These are phyloP conservation scores for Arrhopalites spinosus DNA, from an alignment of 2,888 invertebrate species.

Conservation along the genomic window DNA sequence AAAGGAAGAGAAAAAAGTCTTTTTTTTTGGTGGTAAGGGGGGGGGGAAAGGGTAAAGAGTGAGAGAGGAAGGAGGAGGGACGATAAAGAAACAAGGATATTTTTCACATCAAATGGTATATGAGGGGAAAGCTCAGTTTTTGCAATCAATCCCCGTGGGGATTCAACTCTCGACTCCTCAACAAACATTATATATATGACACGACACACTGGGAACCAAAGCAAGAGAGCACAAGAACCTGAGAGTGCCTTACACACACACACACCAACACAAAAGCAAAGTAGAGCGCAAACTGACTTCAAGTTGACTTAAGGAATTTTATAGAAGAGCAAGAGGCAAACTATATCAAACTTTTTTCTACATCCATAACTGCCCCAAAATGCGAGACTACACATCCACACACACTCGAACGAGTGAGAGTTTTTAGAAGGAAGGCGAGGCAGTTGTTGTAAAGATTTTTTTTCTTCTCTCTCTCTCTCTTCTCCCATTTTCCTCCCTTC, in stretches of 20 bases:
- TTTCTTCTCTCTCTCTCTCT: background rate
- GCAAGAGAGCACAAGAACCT: background rate
- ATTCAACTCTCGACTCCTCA: constrained; percentile 22
- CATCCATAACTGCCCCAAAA: too few species aligned
- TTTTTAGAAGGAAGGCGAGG: too few species aligned
- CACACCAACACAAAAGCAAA: background rate
- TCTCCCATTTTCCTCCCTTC: background rate
- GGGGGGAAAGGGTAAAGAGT: background rate
- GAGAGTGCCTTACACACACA: background rate
- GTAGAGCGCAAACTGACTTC: background rate
- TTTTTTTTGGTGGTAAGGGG: background rate
- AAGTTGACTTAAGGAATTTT: background rate
- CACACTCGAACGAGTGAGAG: too few species aligned
- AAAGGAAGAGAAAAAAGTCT: too few species aligned
- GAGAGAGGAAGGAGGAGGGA: constrained; percentile 4
- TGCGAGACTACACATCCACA: too few species aligned
- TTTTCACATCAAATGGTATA: constrained; percentile 42
- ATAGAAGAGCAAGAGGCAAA: background rate
- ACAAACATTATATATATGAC: constrained; percentile 24
- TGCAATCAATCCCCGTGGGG: constrained; percentile 39
- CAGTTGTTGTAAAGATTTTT: background rate
- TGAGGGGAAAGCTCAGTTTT: constrained; percentile 39
- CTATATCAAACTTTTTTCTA: too few species aligned
- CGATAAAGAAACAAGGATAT: constrained; percentile 36
- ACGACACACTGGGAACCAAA: background rate